Evolutionary conservation across 2,797 vertebrate genomes (phyloP).

Genomic region (Lithobates pipiens): DNA sequence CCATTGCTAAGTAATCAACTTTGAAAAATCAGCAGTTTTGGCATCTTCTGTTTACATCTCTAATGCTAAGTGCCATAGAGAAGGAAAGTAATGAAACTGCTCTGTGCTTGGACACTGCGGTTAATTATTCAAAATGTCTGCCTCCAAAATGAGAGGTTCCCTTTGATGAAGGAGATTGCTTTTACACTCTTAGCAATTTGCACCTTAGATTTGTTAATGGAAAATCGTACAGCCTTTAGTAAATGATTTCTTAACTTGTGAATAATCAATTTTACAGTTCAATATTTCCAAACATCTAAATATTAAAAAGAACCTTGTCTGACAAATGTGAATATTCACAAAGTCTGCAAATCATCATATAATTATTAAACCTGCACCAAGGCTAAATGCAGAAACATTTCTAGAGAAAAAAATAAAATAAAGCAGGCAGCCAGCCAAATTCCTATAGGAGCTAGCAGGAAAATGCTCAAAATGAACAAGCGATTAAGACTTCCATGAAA

Average conservation of each 20-base stretch:
- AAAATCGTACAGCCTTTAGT: background rate
- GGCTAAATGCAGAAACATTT: conserved; percentile 69
- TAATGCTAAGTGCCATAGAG: too few relatives aligned
- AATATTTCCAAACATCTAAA: background rate
- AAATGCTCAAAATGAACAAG: conserved; percentile 76
- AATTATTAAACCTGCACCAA: conserved; percentile 63
- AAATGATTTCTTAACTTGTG: background rate
- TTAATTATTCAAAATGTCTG: background rate
- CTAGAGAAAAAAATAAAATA: conserved; percentile 60
- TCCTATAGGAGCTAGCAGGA: conserved; percentile 71
- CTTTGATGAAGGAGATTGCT: background rate
- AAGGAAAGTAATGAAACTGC: background rate
- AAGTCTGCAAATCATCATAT: conserved; percentile 70
- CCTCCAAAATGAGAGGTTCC: background rate
- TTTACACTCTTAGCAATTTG: background rate
- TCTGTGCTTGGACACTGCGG: background rate
- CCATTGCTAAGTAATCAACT: background rate
- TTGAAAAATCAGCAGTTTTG: background rate
- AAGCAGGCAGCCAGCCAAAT: conserved; percentile 69
- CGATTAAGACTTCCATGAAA: conserved; percentile 78
- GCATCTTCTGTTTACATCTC: too few relatives aligned
- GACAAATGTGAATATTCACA: conserved; percentile 61
- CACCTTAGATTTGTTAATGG: too few relatives aligned
- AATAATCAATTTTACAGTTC: background rate
- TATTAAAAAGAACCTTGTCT: conserved; percentile 66